Evolutionary conservation across 2,113 vertebrate genomes (phyloP).

Genomic region (Laticauda colubrina): DNA sequence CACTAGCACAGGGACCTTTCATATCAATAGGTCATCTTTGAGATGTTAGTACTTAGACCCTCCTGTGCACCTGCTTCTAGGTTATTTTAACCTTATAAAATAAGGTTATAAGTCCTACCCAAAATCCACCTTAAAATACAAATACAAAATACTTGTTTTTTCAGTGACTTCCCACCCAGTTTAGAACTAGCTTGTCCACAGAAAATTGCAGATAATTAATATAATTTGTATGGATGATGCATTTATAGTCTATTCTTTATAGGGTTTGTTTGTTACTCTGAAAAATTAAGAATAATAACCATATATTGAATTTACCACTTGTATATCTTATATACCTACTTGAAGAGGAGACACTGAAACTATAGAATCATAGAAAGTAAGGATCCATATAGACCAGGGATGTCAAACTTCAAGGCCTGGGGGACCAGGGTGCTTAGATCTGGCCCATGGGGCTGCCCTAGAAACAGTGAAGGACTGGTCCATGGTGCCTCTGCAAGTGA

Average conservation of each 20-base stretch:
- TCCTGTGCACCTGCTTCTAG: neutral
- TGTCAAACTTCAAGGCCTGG: no score
- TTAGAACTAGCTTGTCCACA: neutral
- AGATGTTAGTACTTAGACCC: slow-evolving; percentile 5
- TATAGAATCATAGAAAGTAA: neutral
- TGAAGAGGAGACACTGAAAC: neutral
- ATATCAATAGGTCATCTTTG: slow-evolving; percentile 24
- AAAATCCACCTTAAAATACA: neutral
- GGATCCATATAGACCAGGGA: neutral
- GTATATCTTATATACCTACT: no score
- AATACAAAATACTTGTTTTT: slow-evolving; percentile 36
- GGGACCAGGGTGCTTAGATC: no score
- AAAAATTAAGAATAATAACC: neutral
- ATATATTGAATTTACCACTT: neutral
- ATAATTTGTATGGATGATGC: neutral
- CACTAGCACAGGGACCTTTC: neutral
- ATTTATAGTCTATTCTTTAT: neutral
- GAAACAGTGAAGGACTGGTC: no score
- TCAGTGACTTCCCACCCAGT: neutral
- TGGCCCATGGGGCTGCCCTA: no score
- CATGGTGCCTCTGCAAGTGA: no score
- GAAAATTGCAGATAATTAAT: neutral
- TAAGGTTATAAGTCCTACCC: no score
- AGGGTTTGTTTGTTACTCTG: neutral
- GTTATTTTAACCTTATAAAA: slow-evolving; percentile 29